These are phyloP conservation scores for Holotrichia oblita DNA, from an alignment of 1,140 invertebrate species.

Conservation along the genomic window DNA sequence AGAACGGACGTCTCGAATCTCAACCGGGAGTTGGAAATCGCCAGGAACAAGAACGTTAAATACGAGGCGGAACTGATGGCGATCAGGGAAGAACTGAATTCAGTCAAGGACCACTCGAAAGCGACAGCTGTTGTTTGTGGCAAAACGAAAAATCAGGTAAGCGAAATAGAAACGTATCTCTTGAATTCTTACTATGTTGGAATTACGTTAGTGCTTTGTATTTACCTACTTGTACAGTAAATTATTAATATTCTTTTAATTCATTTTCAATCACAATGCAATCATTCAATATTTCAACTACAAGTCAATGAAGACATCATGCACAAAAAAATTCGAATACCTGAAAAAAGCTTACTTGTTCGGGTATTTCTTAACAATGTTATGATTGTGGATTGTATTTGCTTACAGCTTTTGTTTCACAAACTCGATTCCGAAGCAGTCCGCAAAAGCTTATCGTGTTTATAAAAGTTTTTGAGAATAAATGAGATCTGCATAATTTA, in stretches of 20 bases:
- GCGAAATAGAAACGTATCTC: background rate
- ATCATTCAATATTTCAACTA: no score
- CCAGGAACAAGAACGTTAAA: slow-evolving; percentile 54
- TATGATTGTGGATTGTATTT: slow-evolving; percentile 18
- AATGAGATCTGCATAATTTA: slow-evolving; percentile 10
- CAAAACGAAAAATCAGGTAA: slow-evolving; percentile 59
- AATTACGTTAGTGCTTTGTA: background rate
- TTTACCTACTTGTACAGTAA: no score
- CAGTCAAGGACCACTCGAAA: slow-evolving; percentile 54
- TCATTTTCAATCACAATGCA: no score
- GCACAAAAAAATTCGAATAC: background rate
- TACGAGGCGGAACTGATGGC: slow-evolving; percentile 55
- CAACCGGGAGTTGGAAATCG: slow-evolving; percentile 55
- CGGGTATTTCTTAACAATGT: background rate
- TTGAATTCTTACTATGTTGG: background rate
- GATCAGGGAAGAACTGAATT: slow-evolving; percentile 55
- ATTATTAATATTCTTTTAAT: no score
- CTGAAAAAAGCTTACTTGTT: background rate
- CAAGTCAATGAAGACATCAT: no score
- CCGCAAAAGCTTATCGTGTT: background rate
- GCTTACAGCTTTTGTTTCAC: slow-evolving; percentile 22
- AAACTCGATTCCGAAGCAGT: background rate
- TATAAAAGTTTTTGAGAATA: slow-evolving; percentile 1
- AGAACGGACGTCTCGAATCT: slow-evolving; percentile 58
- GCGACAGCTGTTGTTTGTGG: slow-evolving; percentile 55